phyloP scores from a whole-genome alignment of 2,797 vertebrate species.

The Vireo griseus region DNA sequence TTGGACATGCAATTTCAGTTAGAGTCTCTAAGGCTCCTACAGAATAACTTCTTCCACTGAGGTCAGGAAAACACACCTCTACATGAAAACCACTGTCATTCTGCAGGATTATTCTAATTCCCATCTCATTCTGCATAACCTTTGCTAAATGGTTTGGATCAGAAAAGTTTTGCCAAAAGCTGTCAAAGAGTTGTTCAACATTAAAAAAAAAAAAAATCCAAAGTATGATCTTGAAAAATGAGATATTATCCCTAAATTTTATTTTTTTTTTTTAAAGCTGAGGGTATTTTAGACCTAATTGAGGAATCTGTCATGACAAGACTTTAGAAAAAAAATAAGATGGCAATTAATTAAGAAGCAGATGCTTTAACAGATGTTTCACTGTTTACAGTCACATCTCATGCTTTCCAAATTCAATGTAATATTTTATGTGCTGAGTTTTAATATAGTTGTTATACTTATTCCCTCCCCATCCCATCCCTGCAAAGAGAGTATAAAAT shows the following conservation, averaged over 20 bases:
- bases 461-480: background rate
- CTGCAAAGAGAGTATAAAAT: background rate
- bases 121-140: background rate
- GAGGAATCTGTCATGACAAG: background rate
- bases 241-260: background rate
- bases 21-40: background rate
- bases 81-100: background rate
- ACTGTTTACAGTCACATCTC: background rate
- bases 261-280: background rate
- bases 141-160: background rate
- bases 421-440: background rate
- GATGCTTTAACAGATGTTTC: constrained; percentile 63
- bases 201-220: background rate
- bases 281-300: background rate
- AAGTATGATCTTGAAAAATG: background rate
- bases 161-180: too few relatives aligned
- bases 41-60: background rate
- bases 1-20: background rate
- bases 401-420: background rate
- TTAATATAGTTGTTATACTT: background rate
- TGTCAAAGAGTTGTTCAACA: too few relatives aligned
- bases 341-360: constrained; percentile 58
- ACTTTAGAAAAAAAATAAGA: background rate
- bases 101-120: background rate
- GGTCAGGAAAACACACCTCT: background rate